Evolutionary conservation across 1,140 invertebrate species (phyloP), one percentile per base, ranked within the genome.

Genomic region (Phortica variegata): DNA sequence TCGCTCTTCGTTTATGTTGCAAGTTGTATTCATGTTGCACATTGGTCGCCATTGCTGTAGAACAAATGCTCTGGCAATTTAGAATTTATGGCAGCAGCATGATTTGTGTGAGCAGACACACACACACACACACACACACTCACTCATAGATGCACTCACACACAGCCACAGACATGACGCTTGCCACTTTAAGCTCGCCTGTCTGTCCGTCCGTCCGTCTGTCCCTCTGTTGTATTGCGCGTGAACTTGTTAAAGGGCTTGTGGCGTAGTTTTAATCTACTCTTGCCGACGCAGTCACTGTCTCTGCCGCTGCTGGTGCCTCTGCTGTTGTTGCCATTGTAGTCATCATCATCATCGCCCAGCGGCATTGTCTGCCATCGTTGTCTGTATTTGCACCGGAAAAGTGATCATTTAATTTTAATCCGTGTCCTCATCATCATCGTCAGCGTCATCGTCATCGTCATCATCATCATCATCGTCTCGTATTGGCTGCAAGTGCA

Each of bases 81-180:
- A 61, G 60, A 71, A 71, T 72, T 71, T 71, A 71, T 71, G 68
- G 60, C 62, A 62, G 60, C 58, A 56, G 54, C 63, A 71, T 72
- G 66, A 71, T 71, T 71, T 71, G 68, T 72, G 65, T 56, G 68
- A 66, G 62, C 62, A 66, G 62, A 59, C 63, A 66, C 62, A 68
- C 63, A 66, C 62, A 63, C 68, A 60, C 45, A 48, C 29, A 29
- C 23, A 56, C 44, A n/a, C n/a, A n/a, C n/a, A n/a, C n/a, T n/a
- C n/a, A n/a, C n/a, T n/a, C n/a, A n/a, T n/a, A n/a, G n/a, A n/a
- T n/a, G n/a, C n/a, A n/a, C n/a, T n/a, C n/a, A n/a, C n/a, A n/a
- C n/a, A n/a, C n/a, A n/a, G n/a, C n/a, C n/a, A n/a, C n/a, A n/a
- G n/a, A n/a, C n/a, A n/a, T n/a, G n/a, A n/a, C n/a, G n/a, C n/a